phyloP scores from a whole-genome alignment of 1,140 invertebrate species.

The Calliopsis andreniformis region DNA sequence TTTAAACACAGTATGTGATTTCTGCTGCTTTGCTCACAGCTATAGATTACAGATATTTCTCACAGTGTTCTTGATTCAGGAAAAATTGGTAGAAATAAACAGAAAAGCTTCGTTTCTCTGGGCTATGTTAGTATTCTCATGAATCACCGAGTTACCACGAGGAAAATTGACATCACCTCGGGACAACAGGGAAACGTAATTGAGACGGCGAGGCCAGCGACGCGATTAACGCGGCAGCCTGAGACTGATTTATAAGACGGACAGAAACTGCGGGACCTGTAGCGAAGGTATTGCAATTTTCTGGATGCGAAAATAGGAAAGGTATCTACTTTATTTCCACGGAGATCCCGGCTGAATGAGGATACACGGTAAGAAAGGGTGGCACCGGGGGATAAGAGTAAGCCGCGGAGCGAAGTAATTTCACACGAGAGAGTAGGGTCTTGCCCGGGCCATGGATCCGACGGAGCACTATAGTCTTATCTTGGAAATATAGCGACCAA shows the following conservation, averaged over 20 bases:
- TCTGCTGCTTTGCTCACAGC: no score
- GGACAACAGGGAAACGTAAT: neutral
- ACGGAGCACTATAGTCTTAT: constrained; percentile 72
- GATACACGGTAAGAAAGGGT: constrained; percentile 76
- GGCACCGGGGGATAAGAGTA: constrained; percentile 75
- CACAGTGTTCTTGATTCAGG: no score
- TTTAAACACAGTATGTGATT: no score
- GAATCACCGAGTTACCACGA: no score
- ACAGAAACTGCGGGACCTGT: constrained; percentile 32
- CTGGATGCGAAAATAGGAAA: constrained; percentile 80
- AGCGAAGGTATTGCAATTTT: constrained; percentile 76
- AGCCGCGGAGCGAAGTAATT: constrained; percentile 81
- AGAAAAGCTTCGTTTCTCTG: no score
- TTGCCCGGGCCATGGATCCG: constrained; percentile 55
- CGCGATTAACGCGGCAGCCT: constrained; percentile 25
- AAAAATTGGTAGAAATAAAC: no score
- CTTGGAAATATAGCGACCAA: constrained; percentile 71
- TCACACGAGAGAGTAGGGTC: constrained; percentile 77
- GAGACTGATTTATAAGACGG: constrained; percentile 57
- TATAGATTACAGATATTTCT: no score
- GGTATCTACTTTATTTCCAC: constrained; percentile 80
- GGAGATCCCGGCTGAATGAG: constrained; percentile 78
- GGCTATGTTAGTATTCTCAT: no score
- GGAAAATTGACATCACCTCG: neutral
- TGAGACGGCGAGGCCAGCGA: neutral